Base-by-base conservation (phyloP, 37 sponge, comb jelly and placozoan species). In the Lycopodina hypogea region DNA sequence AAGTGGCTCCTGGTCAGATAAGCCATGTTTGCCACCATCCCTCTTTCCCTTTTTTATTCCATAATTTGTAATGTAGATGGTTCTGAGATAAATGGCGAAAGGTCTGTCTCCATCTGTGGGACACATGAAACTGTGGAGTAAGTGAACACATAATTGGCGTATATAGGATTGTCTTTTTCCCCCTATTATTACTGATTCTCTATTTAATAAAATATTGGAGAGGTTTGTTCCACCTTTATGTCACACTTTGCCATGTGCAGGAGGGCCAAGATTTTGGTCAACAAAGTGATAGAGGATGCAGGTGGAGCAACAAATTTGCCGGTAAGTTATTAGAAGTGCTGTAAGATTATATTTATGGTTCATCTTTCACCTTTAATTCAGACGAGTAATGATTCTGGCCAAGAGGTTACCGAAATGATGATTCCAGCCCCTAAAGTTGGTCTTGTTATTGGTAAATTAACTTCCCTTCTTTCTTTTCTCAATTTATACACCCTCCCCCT, bases 401-500 rank as follows among this genome's bases (percentile, higher is more conserved):
- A 84, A 21, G 89, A 89, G 29, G 75, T 86, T 2, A 83, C 77
- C 34, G 95, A 97, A 52, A 74, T 95, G 8, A 82, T 93, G 92
- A 89, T 98, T 30, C 94, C 93, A 21, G 91, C 93, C 30, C 75
- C 79, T 58, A 95, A 96, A 85, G 95, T 97, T 63, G 99, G 99
- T 50, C 88, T 98, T 26, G 78, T 98, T n/a, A 98, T 98, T 51
- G 98, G 98, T 81, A 71, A 63, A 84, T 71, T 17, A 3, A 70
- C n/a, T 28, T 59, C 28, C n/a, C 19, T 14, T 57, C 36, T 23
- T 22, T 24, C 9, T 11, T 2, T 58, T 22, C 28, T 64, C n/a
- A n/a, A n/a, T n/a, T n/a, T n/a, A n/a, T n/a, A n/a, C n/a, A n/a
- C n/a, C n/a, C n/a, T n/a, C n/a, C n/a, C n/a, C n/a, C n/a, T n/a